phyloP scores from a whole-genome alignment of 2,113 vertebrate genomes.

The Carollia perspicillata region DNA sequence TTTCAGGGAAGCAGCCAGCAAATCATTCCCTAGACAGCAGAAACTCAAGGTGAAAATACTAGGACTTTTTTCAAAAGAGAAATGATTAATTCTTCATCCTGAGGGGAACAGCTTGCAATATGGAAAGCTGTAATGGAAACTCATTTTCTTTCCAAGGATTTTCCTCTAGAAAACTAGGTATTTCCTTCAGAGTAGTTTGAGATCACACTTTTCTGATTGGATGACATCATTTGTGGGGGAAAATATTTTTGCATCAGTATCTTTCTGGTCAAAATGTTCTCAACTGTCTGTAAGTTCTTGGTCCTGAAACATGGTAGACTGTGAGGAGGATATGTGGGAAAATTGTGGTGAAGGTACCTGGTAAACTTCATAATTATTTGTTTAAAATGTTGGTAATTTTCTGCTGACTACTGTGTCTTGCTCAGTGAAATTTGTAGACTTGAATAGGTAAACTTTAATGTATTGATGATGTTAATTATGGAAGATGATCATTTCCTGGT shows the following conservation, averaged over 20 bases:
- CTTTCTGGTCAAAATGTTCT: constrained; percentile 23
- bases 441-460: constrained; percentile 10
- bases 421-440: constrained; percentile 8
- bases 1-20: not conserved
- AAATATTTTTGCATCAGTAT: not conserved
- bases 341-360: not conserved
- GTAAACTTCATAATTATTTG: not conserved
- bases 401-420: not conserved
- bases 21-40: constrained; percentile 7
- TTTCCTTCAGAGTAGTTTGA: constrained; percentile 3
- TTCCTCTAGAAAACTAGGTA: constrained; percentile 1
- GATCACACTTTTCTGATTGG: not conserved
- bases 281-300: not conserved
- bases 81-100: not conserved
- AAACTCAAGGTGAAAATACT: constrained; percentile 15
- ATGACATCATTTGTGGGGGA: not conserved
- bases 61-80: constrained; percentile 6
- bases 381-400: not conserved
- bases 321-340: not conserved
- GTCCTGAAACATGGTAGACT: not conserved
- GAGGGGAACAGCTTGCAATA: not conserved
- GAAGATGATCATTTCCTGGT: not conserved
- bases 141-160: constrained; percentile 23
- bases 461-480: constrained; percentile 1
- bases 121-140: not conserved